Conservation (phyloP, 2,113 vertebrate genomes). For the Nymphicus hollandicus region DNA sequence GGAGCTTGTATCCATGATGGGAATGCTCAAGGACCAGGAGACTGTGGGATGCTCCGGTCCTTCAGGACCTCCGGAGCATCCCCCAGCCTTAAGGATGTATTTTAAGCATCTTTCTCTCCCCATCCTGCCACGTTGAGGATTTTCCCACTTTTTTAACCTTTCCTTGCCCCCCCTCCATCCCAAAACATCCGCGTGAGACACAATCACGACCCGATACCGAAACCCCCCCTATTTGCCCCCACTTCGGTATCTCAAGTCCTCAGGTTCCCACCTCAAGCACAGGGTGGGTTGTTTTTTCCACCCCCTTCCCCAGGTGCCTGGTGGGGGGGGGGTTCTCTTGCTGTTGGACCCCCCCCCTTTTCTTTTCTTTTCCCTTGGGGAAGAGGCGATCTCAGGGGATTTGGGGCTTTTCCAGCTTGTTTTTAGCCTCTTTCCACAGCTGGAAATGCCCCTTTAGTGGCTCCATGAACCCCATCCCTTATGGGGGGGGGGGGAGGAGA, state of each 20-base stretch:
- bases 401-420: not conserved
- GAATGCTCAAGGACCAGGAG: not conserved
- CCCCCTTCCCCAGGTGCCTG: not conserved
- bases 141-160: not conserved
- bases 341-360: not conserved
- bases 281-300: not conserved
- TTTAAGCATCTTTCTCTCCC: not conserved
- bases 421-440: not conserved
- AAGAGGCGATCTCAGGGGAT: not conserved
- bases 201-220: slow-evolving; percentile 6
- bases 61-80: not conserved
- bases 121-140: not conserved
- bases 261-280: slow-evolving; percentile 8
- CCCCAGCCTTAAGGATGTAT: not conserved
- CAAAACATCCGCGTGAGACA: slow-evolving; percentile 14
- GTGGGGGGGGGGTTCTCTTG: not conserved
- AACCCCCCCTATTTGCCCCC: not conserved
- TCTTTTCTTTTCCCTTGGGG: not conserved
- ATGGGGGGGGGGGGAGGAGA: not conserved
- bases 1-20: not conserved
- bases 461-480: not conserved
- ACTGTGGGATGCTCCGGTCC: not conserved
- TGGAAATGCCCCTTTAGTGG: not conserved
- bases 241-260: not conserved
- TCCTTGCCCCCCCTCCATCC: not conserved